Evolutionary conservation across 2,797 vertebrate species (phyloP), one percentile per base, ranked within the genome.

Genomic region (Mastacembelus armatus): DNA sequence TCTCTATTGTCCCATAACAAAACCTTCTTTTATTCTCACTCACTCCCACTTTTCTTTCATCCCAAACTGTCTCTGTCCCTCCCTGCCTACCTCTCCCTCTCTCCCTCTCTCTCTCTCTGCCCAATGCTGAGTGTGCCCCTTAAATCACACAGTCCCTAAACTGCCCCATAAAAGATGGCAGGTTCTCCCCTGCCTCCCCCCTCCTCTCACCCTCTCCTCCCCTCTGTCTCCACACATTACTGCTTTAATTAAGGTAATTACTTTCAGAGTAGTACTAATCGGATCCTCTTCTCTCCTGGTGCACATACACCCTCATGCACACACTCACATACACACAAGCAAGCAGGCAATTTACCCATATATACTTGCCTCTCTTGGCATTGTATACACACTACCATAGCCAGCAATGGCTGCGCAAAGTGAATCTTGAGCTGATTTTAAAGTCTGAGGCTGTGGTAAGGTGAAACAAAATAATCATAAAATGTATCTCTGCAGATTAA

Each of bases 221-320:
- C 75, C 83, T 76, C 84, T 59, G 82, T 79, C 85, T 91, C 83
- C 76, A 85, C 90, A 92, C 91, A 93, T 95, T 93, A 93, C 87
- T 92, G 90, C 91, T 93, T 93, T 94, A 94, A 94, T 95, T 94
- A 93, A 94, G 92, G 93, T 93, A 93, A 95, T 94, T 94, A 93
- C 90, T 93, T 94, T 93, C 92, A 93, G 92, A 94, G 92, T 92
- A 93, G 89, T 90, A 92, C 89, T 94, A 93, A 94, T 94, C 92
- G 90, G 86, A 91, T 90, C 83, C 84, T 89, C 86, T 87, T 83
- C 80, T 89, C 81, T 83, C 81, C 86, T 86, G 84, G 83, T 51
- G 33, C 73, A 79, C 80, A 78, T 10, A 21, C 58, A 79, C 47
- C 10, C 60, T 36, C 59, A 15, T 32, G 19, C 65, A 49, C 64